Conservation (phyloP, 64 coral and sea anemone species). For the Platygyra sinensis region DNA sequence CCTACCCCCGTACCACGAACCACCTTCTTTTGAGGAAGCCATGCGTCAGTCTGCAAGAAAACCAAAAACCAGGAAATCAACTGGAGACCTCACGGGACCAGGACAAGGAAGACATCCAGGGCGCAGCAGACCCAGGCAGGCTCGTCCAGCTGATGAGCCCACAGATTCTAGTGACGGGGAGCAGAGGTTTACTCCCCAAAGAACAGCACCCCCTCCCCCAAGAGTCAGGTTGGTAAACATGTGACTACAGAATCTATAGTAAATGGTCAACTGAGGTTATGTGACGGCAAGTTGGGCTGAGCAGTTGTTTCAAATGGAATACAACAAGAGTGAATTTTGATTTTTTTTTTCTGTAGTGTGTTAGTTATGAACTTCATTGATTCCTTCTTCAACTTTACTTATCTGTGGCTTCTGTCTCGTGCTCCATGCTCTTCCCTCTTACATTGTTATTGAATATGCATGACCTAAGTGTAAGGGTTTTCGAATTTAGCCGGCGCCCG, state of each 20-base stretch:
- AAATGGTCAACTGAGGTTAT: neutral
- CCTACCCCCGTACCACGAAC: slow-evolving; percentile 84
- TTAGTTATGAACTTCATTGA: too few species aligned
- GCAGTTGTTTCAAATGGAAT: too few species aligned
- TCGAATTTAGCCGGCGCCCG: too few species aligned
- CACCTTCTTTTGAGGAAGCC: slow-evolving; percentile 91
- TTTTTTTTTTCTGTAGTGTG: too few species aligned
- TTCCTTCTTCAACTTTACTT: too few species aligned
- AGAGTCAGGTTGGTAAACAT: slow-evolving; percentile 10
- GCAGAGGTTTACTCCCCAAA: slow-evolving; percentile 25
- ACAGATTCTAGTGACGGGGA: slow-evolving; percentile 77
- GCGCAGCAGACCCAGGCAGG: slow-evolving; percentile 53
- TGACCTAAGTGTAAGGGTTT: too few species aligned
- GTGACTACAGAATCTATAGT: too few species aligned
- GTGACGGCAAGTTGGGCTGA: too few species aligned
- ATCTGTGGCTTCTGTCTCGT: too few species aligned
- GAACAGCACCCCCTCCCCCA: slow-evolving; percentile 59
- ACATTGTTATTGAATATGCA: too few species aligned
- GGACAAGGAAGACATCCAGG: slow-evolving; percentile 23
- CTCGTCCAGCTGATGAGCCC: slow-evolving; percentile 54
- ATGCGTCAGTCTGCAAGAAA: slow-evolving; percentile 86
- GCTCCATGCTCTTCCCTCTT: too few species aligned
- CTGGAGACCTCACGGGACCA: slow-evolving; percentile 68
- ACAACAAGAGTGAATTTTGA: too few species aligned
- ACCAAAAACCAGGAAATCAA: slow-evolving; percentile 70